Percentiles rank a stretch among this genome's conserved stretches.
These are phyloP conservation scores for Myoxocephalus aenaeus DNA, from an alignment of 2,797 vertebrate species.

Conservation along the genomic window DNA sequence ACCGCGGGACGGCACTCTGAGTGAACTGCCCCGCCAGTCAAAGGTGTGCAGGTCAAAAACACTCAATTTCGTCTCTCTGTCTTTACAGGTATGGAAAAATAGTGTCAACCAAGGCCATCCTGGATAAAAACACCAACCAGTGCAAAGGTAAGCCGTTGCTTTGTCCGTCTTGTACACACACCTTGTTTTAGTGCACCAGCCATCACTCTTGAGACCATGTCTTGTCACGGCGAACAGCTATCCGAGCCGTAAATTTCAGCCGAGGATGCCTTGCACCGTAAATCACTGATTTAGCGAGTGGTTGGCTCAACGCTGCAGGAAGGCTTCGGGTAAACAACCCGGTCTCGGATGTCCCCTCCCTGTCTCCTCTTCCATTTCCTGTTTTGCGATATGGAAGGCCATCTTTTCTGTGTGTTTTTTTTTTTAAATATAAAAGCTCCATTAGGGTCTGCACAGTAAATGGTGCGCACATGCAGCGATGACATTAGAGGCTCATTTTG, in stretches of 20 bases:
- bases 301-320: slow-evolving; percentile 34
- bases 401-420: slow-evolving; percentile 38
- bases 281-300: slow-evolving; percentile 52
- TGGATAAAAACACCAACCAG: slow-evolving; percentile 99
- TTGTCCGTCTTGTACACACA: slow-evolving; percentile 15
- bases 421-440: not conserved
- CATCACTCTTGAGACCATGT: slow-evolving; percentile 31
- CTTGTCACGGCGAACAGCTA: slow-evolving; percentile 35
- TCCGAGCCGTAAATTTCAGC: slow-evolving; percentile 48
- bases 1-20: slow-evolving; percentile 19
- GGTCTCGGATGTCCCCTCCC: slow-evolving; percentile 32
- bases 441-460: slow-evolving; percentile 49
- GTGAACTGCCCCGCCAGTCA: slow-evolving; percentile 23
- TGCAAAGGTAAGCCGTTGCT: slow-evolving; percentile 91
- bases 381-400: slow-evolving; percentile 40
- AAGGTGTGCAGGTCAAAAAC: slow-evolving; percentile 26
- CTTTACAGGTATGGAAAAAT: slow-evolving; percentile 95
- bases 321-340: slow-evolving; percentile 56
- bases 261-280: slow-evolving; percentile 38
- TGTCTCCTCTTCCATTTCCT: slow-evolving; percentile 40
- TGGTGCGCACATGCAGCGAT: slow-evolving; percentile 26
- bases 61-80: slow-evolving; percentile 50
- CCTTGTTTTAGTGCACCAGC: slow-evolving; percentile 33
- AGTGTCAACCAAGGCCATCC: slow-evolving; percentile 98
- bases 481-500: slow-evolving; percentile 48